A percentile compares a stretch with the other conserved stretches of the same genome.
These are phyloP conservation scores for Cheilosia grossa DNA, from an alignment of 2,888 invertebrate species.

Conservation along the genomic window DNA sequence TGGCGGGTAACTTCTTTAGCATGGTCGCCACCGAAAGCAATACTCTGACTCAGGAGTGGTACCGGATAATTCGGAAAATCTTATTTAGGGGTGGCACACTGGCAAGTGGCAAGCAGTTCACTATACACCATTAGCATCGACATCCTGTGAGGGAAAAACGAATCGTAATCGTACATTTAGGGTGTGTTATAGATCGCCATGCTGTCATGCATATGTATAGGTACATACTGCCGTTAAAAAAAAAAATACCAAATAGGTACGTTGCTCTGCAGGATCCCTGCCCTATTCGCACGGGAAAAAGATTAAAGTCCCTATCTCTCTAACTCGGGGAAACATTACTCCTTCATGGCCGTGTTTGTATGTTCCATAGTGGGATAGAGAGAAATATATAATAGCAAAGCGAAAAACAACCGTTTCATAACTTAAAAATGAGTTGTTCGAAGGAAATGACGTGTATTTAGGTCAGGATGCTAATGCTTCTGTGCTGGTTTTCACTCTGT, in stretches of 20 bases:
- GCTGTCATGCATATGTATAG: conserved; percentile 26
- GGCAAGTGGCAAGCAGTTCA: conserved; percentile 13
- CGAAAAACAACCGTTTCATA: conserved; percentile 18
- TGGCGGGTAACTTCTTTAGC: conserved; percentile 42
- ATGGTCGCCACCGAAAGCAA: conserved; percentile 32
- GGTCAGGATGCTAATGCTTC: conserved; percentile 62
- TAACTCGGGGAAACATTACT: conserved; percentile 35
- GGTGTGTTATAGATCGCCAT: conserved; percentile 37
- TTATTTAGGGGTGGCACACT: conserved; percentile 20
- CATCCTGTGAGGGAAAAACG: too few species aligned
- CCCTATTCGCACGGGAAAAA: conserved; percentile 11
- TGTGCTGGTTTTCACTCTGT: neutral
- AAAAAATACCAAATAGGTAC: too few species aligned
- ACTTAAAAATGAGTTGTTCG: conserved; percentile 23
- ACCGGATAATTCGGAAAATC: conserved; percentile 45
- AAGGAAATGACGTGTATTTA: conserved; percentile 61
- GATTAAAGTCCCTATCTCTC: conserved; percentile 49
- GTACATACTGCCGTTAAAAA: neutral
- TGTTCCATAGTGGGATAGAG: neutral
- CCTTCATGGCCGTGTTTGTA: conserved; percentile 18
- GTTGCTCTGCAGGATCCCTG: conserved; percentile 2
- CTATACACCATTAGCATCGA: conserved; percentile 14
- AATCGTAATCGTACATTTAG: conserved; percentile 1
- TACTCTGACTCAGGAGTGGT: conserved; percentile 13
- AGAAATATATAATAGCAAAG: neutral